Percentiles rank a stretch among this genome's conserved stretches.
Evolutionary conservation across 2,888 invertebrate species (phyloP).

Genomic region (Xanthia togata): DNA sequence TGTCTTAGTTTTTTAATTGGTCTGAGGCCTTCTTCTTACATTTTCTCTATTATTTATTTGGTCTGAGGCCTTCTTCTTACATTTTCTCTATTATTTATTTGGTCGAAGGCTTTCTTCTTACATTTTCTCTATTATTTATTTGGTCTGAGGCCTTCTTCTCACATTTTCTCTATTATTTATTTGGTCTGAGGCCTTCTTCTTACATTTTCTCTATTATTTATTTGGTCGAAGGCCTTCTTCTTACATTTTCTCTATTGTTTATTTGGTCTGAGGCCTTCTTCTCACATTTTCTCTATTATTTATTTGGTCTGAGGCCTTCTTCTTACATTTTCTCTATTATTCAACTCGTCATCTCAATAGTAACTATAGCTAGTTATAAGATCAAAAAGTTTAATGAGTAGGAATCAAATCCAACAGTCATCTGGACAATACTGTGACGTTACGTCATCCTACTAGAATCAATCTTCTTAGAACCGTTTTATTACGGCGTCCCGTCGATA

Average conservation of each 20-base stretch:
- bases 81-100: not conserved
- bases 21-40: no score
- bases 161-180: not conserved
- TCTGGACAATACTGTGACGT: constrained; percentile 11
- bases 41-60: no score
- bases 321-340: not conserved
- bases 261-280: no score
- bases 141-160: no score
- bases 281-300: not conserved
- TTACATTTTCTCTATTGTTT: not conserved
- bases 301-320: no score
- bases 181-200: no score
- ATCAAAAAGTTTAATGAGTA: not conserved
- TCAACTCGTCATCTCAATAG: not conserved
- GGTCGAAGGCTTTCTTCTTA: no score
- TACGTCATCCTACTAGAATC: not conserved
- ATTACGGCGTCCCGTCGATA: not conserved
- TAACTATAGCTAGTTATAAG: not conserved
- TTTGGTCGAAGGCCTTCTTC: no score
- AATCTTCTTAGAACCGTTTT: constrained; percentile 20
- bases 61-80: no score
- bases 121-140: not conserved
- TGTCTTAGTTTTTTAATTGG: no score
- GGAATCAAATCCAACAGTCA: constrained; percentile 12
- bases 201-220: not conserved